phyloP scores from a whole-genome alignment of 1,140 invertebrate genomes.

The Bombus soroeensis region DNA sequence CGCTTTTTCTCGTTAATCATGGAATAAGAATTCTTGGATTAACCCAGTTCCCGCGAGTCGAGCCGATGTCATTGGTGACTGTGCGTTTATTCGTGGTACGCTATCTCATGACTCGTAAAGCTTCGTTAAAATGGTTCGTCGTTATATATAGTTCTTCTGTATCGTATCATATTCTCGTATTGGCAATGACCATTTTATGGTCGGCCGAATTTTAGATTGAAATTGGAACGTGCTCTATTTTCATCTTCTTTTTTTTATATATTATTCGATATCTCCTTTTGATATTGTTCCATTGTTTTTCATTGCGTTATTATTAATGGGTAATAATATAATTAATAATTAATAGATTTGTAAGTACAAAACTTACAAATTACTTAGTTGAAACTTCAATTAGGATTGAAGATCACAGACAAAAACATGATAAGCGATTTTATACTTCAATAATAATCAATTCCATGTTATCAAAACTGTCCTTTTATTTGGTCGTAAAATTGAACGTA shows the following conservation, averaged over 20 bases:
- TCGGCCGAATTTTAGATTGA: not conserved
- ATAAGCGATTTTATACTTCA: too few species aligned
- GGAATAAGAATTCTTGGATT: not conserved
- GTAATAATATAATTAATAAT: not conserved
- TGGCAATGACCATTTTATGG: not conserved
- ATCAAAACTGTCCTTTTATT: too few species aligned
- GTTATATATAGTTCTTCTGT: not conserved
- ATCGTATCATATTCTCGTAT: not conserved
- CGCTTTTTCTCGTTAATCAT: conserved; percentile 21
- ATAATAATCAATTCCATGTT: too few species aligned
- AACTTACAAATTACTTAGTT: too few species aligned
- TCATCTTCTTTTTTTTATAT: too few species aligned
- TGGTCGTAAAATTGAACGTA: too few species aligned
- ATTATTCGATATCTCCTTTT: not conserved
- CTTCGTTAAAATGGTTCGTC: not conserved
- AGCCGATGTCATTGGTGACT: not conserved
- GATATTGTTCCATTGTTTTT: not conserved
- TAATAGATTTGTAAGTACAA: not conserved
- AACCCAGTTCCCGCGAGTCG: conserved; percentile 10
- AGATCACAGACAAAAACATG: too few species aligned
- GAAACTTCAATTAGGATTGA: too few species aligned
- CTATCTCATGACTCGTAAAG: not conserved
- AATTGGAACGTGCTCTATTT: not conserved
- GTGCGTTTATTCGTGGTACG: not conserved
- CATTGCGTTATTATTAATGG: not conserved